These are phyloP conservation scores for Sander vitreus DNA, from an alignment of 2,113 vertebrate species.

Conservation along the genomic window DNA sequence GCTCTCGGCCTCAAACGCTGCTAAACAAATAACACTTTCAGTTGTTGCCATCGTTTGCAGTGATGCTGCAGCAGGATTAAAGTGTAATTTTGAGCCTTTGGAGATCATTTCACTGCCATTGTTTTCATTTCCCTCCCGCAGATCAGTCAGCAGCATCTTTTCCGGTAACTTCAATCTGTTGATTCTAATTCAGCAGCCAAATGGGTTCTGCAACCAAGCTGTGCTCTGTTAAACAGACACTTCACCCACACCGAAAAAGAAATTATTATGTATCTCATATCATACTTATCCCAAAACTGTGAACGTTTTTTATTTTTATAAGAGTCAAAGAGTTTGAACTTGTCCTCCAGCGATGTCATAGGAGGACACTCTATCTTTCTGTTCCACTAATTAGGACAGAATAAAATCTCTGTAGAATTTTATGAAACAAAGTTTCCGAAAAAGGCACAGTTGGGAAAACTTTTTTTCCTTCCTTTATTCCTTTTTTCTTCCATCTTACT, in stretches of 20 bases:
- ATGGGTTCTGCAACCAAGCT: conserved; percentile 51
- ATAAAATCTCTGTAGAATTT: conserved; percentile 20
- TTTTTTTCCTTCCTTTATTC: not conserved
- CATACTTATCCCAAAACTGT: conserved; percentile 5
- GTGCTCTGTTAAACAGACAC: conserved; percentile 43
- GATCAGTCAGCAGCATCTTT: conserved; percentile 55
- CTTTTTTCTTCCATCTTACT: not conserved
- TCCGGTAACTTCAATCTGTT: conserved; percentile 57
- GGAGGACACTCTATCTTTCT: conserved; percentile 28
- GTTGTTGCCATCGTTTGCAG: conserved; percentile 25
- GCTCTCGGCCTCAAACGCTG: conserved; percentile 30
- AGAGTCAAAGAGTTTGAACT: conserved; percentile 37
- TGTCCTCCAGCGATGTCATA: conserved; percentile 38
- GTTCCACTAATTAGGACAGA: conserved; percentile 28
- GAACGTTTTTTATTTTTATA: conserved; percentile 3
- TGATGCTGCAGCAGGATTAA: conserved; percentile 37
- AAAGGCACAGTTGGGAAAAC: not conserved
- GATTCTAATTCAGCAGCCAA: conserved; percentile 53
- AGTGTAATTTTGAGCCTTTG: conserved; percentile 37
- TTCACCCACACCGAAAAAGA: conserved; percentile 17
- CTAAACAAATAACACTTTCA: conserved; percentile 34
- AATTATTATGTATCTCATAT: conserved; percentile 24
- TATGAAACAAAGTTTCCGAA: conserved; percentile 8
- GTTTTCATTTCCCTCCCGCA: conserved; percentile 42
- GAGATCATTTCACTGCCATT: conserved; percentile 46